A percentile compares a stretch with the other conserved stretches of the same genome.
Evolutionary conservation across 2,888 invertebrate genomes (phyloP).

Genomic region (Hirtodrosophila alboralis): DNA sequence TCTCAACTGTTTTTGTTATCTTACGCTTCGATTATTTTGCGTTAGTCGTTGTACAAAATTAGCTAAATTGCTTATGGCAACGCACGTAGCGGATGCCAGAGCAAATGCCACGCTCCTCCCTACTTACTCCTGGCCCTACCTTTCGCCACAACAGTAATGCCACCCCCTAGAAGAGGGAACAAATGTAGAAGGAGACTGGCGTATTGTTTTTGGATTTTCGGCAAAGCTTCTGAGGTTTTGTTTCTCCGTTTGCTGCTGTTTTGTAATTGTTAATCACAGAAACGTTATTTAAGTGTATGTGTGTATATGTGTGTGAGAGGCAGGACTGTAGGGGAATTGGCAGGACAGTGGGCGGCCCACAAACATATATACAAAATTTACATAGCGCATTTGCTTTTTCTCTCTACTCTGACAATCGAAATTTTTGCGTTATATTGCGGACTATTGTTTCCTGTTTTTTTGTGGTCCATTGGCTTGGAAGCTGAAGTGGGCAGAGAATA

Average conservation of each 20-base stretch:
- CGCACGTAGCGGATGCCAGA: conserved; percentile 69
- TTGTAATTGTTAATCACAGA: conserved; percentile 77
- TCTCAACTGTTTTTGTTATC: conserved; percentile 58
- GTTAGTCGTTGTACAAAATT: conserved; percentile 68
- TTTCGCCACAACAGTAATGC: not conserved
- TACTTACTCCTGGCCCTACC: not conserved
- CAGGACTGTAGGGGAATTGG: too few species aligned
- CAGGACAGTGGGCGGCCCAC: too few species aligned
- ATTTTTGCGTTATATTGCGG: conserved; percentile 42
- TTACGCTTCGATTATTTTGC: conserved; percentile 73
- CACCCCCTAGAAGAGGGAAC: not conserved
- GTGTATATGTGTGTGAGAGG: conserved; percentile 16
- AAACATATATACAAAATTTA: conserved; percentile 42
- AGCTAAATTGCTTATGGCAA: conserved; percentile 81
- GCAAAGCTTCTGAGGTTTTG: conserved; percentile 41
- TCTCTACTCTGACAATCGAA: conserved; percentile 12
- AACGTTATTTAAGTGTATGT: conserved; percentile 35
- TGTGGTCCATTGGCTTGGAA: conserved; percentile 61
- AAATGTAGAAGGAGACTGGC: conserved; percentile 15
- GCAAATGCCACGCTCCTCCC: conserved; percentile 33
- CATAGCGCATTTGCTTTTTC: conserved; percentile 39
- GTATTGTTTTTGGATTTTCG: conserved; percentile 42
- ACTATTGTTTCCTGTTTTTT: conserved; percentile 47
- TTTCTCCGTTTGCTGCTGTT: conserved; percentile 45
- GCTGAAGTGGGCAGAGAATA: not conserved